Base-by-base conservation (phyloP, 35 echinoderm and acorn worm genomes). In the Antedon bifida region DNA sequence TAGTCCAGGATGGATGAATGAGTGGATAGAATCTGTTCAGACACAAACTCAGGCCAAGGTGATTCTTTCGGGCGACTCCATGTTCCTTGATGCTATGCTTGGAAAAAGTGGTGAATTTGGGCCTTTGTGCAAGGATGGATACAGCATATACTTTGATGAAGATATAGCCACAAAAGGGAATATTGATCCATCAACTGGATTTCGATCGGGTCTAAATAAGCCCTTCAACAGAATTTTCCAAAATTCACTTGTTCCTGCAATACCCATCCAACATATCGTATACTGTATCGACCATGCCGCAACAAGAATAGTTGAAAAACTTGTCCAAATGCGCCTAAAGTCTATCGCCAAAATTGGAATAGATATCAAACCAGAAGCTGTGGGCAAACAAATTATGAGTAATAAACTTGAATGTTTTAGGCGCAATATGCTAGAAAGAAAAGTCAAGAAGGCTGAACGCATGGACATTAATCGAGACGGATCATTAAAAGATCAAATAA, bases 71-170 rank as follows among this genome's bases (percentile, higher is more conserved):
- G 84, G 84, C 0, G 84, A 78, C 31, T 86, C 76, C 5, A 86
- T 86, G 84, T 86, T 10, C 11, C 30, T 86, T 16, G 84, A 86
- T 86, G 84, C 84, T 16, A 33, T 86, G 5, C 84, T 78, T 78
- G 84, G 84, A 1, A 64, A 38, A 14, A 23, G 11, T 5, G 84
- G 84, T 0, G 84, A 86, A 56, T 79, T 86, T 46, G 84, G 75
- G 2, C 84, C 76, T 14, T 34, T 46, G 19, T 78, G 34, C 21
- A 79, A 42, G 29, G 7, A n/a, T 10, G 84, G 28, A 9, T 84
- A 29, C 30, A 76, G 35, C 21, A 33, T 84, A 10, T 84, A 84
- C 32, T 84, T 74, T 7, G 34, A 30, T 75, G 73, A 75, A 23
- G 32, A 26, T 35, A 84, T 75, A 5, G 3, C 29, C 3, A 1